Base-by-base conservation (phyloP, 1,140 invertebrate genomes). In the Drosophila asahinai region DNA sequence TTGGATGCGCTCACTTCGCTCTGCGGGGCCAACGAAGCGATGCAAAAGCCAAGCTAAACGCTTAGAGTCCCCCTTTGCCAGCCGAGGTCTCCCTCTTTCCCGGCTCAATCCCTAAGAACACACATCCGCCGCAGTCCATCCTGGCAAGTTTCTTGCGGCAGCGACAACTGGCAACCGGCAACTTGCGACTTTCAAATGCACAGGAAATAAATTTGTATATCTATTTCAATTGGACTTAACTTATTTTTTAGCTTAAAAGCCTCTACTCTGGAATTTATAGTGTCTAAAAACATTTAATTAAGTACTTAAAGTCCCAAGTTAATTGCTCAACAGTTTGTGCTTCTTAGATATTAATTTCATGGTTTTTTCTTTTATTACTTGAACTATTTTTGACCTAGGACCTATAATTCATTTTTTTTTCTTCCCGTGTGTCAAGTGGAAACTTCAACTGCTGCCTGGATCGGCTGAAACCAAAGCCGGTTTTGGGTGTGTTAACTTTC, bases 101-200 rank as follows among this genome's bases (percentile, higher is more conserved):
- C 3, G 38, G 45, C 49, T 25, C 57, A 36, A 43, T 48, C 42
- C 66, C 79, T 30, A 60, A 27, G 43, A 52, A 38, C 77, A 59
- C 67, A 87, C 84, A 87, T 87, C 84, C 84, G 84, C 84, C 74
- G 73, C 84, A 89, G 81, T 83, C 65, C 83, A 83, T 89, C 80
- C 80, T 87, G 83, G 77, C 77, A 75, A 77, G 74, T 86, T 84
- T 67, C 81, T 61, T 65, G 80, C 76, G 67, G 54, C 70, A 72
- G 68, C 70, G 70, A 71, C 70, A 72, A 73, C 70, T 60, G 47
- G 43, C 70, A 73, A 57, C 51, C 19, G 52, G 40, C 66, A 49
- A 61, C 70, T 72, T 48, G 70, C 49, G n/a, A 71, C 17, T 38
- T 40, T 11, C 11, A 17, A 25, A 19, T 33, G 40, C 63, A 65